Conservation (phyloP, 1,140 invertebrate species). For the Caenorhabditis brenneri region DNA sequence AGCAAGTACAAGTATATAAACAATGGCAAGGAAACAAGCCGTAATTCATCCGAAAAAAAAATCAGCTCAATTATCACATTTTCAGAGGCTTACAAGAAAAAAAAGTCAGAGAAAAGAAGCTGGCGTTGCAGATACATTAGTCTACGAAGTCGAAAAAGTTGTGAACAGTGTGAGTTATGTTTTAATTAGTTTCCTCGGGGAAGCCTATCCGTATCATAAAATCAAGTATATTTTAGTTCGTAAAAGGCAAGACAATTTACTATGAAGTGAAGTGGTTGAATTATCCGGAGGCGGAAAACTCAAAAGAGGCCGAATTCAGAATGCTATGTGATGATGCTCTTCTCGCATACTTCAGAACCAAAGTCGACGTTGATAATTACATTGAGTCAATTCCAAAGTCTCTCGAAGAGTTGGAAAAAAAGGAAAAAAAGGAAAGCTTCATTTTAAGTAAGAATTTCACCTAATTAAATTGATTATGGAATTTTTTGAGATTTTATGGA, state of each 20-base stretch:
- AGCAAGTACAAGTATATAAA: too few relatives aligned
- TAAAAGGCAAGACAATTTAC: background rate
- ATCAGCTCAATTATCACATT: background rate
- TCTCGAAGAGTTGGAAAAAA: background rate
- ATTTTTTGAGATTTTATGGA: background rate
- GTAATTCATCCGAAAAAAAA: background rate
- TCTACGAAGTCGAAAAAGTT: background rate
- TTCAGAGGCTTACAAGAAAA: background rate
- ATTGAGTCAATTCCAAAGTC: background rate
- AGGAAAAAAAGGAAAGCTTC: background rate
- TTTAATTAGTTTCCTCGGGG: background rate
- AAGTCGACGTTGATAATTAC: background rate
- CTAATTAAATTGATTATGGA: background rate
- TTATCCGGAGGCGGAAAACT: background rate
- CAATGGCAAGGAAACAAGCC: background rate
- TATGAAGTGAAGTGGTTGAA: background rate
- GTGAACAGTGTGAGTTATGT: background rate
- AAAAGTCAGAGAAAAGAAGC: background rate
- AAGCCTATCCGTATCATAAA: background rate
- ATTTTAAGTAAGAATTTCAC: background rate
- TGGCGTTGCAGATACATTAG: background rate
- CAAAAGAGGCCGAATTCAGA: background rate
- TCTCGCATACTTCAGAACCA: background rate
- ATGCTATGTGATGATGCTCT: background rate
- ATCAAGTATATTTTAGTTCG: too few relatives aligned